These are phyloP conservation scores for Zophobas morio DNA, from an alignment of 1,140 invertebrate species.

Conservation along the genomic window DNA sequence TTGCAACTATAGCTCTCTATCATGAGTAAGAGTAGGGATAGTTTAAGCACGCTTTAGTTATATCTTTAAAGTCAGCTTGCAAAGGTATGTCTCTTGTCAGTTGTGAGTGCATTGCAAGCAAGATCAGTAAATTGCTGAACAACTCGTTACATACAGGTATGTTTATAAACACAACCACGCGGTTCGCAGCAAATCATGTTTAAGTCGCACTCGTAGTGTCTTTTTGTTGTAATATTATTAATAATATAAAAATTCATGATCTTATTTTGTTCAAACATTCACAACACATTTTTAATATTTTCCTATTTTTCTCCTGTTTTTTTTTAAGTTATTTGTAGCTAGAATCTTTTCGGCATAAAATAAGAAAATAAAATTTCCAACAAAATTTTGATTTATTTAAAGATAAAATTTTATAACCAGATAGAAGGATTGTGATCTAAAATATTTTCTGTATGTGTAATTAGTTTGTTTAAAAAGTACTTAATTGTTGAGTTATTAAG, in stretches of 20 bases:
- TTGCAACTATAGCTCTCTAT: slow-evolving; percentile 7
- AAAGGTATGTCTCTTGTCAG: slow-evolving; percentile 25
- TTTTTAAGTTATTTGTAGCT: too few species aligned
- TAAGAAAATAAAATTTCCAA: not conserved
- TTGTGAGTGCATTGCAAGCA: slow-evolving; percentile 31
- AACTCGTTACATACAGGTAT: slow-evolving; percentile 20
- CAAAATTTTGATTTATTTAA: not conserved
- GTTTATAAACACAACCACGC: slow-evolving; percentile 18
- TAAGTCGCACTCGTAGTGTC: not conserved
- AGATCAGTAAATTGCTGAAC: slow-evolving; percentile 20
- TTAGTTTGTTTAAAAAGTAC: too few species aligned
- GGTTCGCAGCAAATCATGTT: not conserved
- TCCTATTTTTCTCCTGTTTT: too few species aligned
- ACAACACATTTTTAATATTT: too few species aligned
- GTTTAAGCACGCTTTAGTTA: slow-evolving; percentile 27
- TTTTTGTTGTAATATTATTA: slow-evolving; percentile 19
- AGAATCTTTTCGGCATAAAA: not conserved
- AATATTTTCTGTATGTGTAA: too few species aligned
- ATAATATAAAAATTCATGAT: slow-evolving; percentile 3
- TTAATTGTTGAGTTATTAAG: too few species aligned
- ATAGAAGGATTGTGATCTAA: too few species aligned
- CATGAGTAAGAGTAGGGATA: slow-evolving; percentile 38
- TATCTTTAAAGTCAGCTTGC: slow-evolving; percentile 34
- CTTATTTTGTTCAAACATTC: too few species aligned
- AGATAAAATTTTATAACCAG: not conserved